Conservation (phyloP, 2,113 vertebrate species). For the Connochaetes taurinus region DNA sequence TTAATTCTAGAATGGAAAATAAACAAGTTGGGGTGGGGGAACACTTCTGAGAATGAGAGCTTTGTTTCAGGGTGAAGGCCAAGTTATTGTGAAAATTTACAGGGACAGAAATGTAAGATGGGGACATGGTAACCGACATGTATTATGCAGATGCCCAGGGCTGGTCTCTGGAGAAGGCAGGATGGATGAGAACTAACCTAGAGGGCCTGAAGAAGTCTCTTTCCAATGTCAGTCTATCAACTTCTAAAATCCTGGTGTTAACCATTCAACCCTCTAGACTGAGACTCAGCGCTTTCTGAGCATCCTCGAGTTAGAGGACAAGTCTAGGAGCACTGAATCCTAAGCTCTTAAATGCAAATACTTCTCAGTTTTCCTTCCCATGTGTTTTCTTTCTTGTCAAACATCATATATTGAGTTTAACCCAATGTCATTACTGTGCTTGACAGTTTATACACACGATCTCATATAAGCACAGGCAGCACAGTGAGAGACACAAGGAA, state of each 20-base stretch:
- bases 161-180: neutral
- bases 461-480: neutral
- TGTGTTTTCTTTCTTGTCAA: neutral
- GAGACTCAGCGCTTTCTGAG: neutral
- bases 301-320: neutral
- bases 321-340: neutral
- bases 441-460: neutral
- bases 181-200: neutral
- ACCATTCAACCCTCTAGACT: too few species aligned
- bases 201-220: neutral
- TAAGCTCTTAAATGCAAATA: neutral
- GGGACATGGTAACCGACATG: neutral
- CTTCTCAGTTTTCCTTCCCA: neutral
- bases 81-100: neutral
- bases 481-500: neutral
- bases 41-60: neutral
- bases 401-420: neutral
- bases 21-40: fast-evolving
- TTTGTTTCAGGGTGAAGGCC: neutral
- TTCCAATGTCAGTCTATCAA: neutral
- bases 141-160: neutral
- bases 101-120: neutral
- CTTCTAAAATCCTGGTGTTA: neutral
- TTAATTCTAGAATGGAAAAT: neutral
- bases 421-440: neutral